A percentile compares a stretch with the other conserved stretches of the same genome.
phyloP scores from a whole-genome alignment of 2,113 vertebrate genomes.

The Stegostoma tigrinum region DNA sequence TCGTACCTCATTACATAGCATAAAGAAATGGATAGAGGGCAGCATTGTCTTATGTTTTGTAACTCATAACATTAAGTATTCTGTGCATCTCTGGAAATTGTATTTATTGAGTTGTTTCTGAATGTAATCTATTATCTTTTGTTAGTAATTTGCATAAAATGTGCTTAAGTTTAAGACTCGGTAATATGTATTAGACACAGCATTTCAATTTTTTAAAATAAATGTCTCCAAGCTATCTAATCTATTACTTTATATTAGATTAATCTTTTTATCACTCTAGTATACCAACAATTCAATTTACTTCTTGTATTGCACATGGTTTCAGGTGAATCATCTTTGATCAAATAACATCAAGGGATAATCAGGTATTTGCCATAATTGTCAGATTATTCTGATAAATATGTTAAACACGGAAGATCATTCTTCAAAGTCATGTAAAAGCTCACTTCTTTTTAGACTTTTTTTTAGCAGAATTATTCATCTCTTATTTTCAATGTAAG shows the following conservation, averaged over 20 bases:
- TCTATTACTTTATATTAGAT: not conserved
- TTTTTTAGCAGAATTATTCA: not conserved
- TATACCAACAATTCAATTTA: not conserved
- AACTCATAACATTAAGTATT: not conserved
- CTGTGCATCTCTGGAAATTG: not conserved
- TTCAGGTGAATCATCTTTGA: not conserved
- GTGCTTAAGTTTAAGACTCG: not conserved
- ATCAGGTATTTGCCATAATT: not conserved
- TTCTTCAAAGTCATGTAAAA: not conserved
- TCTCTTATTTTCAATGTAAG: not conserved
- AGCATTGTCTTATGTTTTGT: slow-evolving; percentile 1
- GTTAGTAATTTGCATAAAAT: not conserved
- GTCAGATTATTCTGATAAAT: not conserved
- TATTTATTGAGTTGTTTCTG: slow-evolving; percentile 1
- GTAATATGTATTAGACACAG: too few relatives aligned
- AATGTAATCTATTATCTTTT: not conserved
- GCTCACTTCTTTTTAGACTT: not conserved
- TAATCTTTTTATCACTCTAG: slow-evolving; percentile 1
- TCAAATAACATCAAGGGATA: not conserved
- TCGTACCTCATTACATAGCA: not conserved
- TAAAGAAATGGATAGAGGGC: slow-evolving; percentile 21
- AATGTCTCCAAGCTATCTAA: not conserved
- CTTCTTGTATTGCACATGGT: not conserved
- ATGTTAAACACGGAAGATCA: not conserved
- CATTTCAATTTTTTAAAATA: not conserved